Percentiles rank a stretch among this genome's conserved stretches.
Conservation (phyloP, 2,113 vertebrate genomes). For the Antennarius striatus region DNA sequence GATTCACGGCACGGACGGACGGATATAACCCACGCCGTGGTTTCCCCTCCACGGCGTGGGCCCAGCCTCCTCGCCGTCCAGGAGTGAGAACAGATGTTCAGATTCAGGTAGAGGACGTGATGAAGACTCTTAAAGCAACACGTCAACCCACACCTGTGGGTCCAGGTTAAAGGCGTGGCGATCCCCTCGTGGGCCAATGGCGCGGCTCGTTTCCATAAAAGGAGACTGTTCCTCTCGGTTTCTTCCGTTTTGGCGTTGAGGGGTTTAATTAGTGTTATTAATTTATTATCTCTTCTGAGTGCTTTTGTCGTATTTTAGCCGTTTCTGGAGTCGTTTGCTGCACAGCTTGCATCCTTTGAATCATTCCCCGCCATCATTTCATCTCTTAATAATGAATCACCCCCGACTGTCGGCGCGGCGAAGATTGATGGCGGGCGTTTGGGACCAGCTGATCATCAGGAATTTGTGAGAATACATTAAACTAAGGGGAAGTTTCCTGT, state of each 20-base stretch:
- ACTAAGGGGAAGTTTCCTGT: no score
- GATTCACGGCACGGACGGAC: conserved; percentile 5
- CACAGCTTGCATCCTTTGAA: background rate
- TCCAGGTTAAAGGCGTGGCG: no score
- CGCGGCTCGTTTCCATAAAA: background rate
- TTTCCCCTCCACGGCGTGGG: background rate
- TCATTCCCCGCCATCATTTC: background rate
- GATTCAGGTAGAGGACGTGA: background rate
- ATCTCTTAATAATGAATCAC: background rate
- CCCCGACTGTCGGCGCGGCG: background rate
- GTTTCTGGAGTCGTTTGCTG: no score
- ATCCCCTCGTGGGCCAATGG: no score
- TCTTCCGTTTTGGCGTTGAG: no score
- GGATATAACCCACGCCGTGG: background rate
- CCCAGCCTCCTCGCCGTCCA: conserved; percentile 18
- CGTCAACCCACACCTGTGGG: no score
- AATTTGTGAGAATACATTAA: background rate
- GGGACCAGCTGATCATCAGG: background rate
- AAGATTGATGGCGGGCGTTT: background rate
- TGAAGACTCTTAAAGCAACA: no score
- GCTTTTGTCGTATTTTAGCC: background rate
- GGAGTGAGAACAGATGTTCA: conserved; percentile 39
- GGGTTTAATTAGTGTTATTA: background rate
- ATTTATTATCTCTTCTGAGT: background rate
- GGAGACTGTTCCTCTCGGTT: no score